Percentiles rank a stretch among this genome's conserved stretches.
These are phyloP conservation scores for Desoria tigrina DNA, from an alignment of 2,888 invertebrate genomes.

Conservation along the genomic window DNA sequence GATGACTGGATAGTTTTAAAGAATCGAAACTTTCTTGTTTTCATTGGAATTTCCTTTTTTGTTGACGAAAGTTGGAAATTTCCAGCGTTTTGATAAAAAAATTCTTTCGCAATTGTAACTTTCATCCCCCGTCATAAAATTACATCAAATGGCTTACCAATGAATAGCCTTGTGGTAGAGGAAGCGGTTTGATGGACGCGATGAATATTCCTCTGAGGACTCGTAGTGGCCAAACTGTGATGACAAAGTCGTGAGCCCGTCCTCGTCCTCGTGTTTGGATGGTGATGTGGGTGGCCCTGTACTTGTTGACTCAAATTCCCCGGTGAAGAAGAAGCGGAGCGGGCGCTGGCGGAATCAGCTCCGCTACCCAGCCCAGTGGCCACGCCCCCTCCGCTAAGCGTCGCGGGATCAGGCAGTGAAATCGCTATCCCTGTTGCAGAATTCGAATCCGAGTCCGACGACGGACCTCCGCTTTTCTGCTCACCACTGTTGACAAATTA, in stretches of 20 bases:
- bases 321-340: conserved; percentile 12
- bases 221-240: conserved; percentile 50
- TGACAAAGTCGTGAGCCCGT: conserved; percentile 53
- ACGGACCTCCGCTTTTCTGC: conserved; percentile 13
- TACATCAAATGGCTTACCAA: conserved; percentile 33
- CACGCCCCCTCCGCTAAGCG: conserved; percentile 25
- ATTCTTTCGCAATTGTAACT: no score
- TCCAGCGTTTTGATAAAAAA: no score
- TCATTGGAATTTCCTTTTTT: no score
- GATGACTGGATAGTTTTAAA: no score
- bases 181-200: conserved; percentile 38
- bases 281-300: conserved; percentile 30
- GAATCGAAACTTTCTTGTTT: no score
- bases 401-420: conserved; percentile 42
- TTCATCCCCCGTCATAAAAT: no score
- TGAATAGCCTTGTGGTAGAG: conserved; percentile 32
- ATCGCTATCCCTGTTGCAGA: conserved; percentile 31
- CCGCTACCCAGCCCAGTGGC: conserved; percentile 31
- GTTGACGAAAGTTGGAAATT: no score
- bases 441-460: conserved; percentile 26
- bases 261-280: conserved; percentile 40
- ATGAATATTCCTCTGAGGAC: conserved; percentile 52
- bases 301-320: conserved; percentile 2
- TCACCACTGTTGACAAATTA: no score
- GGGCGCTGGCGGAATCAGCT: conserved; percentile 14